Conservation (phyloP, 2,888 invertebrate species). For the Epirrhoe tristata region DNA sequence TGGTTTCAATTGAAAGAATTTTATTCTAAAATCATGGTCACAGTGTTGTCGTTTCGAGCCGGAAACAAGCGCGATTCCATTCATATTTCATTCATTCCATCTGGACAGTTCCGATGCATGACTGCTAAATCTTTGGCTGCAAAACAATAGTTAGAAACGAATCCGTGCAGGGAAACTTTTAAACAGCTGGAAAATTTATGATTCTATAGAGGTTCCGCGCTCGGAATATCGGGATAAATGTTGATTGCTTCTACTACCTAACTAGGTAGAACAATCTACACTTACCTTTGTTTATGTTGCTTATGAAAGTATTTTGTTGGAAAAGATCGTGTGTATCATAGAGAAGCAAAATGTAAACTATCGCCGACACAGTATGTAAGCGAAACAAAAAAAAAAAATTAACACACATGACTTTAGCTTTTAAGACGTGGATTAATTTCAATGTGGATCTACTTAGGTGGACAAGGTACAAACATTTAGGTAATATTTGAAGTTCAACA, state of each 20-base stretch:
- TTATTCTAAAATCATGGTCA: background rate
- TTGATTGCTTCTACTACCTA: constrained; percentile 11
- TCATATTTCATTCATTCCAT: constrained; percentile 20
- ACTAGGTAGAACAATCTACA: background rate
- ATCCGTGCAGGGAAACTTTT: constrained; percentile 23
- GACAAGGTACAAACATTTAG: no score
- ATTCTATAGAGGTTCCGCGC: constrained; percentile 20
- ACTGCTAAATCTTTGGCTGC: constrained; percentile 17
- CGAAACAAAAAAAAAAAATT: no score
- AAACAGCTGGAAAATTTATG: constrained; percentile 24
- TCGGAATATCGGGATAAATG: constrained; percentile 18
- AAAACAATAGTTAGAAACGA: constrained; percentile 16
- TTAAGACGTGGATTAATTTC: no score
- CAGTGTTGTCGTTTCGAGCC: constrained; percentile 7
- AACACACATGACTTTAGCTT: no score
- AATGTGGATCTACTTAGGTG: no score
- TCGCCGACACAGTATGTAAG: no score
- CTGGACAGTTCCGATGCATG: constrained; percentile 19
- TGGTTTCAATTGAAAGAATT: background rate
- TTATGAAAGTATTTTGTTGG: background rate
- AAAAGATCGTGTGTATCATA: background rate
- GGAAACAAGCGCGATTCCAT: constrained; percentile 16
- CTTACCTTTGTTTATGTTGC: background rate
- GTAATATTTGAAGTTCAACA: no score
- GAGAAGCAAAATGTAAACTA: no score